phyloP scores from a whole-genome alignment of 2,797 vertebrate genomes.

The Hemibagrus guttatus region DNA sequence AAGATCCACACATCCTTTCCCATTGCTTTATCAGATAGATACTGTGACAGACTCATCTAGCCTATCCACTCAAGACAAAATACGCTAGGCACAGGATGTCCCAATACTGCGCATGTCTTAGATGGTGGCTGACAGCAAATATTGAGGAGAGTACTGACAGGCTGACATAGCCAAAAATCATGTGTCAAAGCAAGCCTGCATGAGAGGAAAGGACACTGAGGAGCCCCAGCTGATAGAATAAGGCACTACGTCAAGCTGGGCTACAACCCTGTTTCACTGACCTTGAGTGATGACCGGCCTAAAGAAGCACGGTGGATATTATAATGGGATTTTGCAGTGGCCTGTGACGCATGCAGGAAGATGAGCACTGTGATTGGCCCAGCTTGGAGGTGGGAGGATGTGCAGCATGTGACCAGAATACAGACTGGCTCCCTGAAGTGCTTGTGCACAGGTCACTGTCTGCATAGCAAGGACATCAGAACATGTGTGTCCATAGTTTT shows the following conservation, averaged over 20 bases:
- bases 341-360: conserved; percentile 44
- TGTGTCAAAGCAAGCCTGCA: conserved; percentile 49
- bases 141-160: conserved; percentile 42
- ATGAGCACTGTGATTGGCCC: conserved; percentile 63
- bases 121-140: conserved; percentile 40
- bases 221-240: conserved; percentile 45
- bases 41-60: conserved; percentile 29
- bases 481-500: conserved; percentile 18
- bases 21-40: conserved; percentile 26
- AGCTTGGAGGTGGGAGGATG: conserved; percentile 59
- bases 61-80: conserved; percentile 32
- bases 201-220: conserved; percentile 34
- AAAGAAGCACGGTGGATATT: conserved; percentile 50
- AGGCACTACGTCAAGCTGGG: conserved; percentile 53
- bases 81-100: conserved; percentile 26
- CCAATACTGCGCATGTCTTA: conserved; percentile 32
- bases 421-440: conserved; percentile 60
- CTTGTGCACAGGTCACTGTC: conserved; percentile 37
- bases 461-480: conserved; percentile 48
- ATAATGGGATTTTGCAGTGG: conserved; percentile 42
- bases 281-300: conserved; percentile 54
- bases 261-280: conserved; percentile 44
- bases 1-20: background rate
- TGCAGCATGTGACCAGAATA: conserved; percentile 66
- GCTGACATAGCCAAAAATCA: conserved; percentile 53